Evolutionary conservation across 2,113 vertebrate genomes (phyloP).

Genomic region (Platysternon megacephalum): DNA sequence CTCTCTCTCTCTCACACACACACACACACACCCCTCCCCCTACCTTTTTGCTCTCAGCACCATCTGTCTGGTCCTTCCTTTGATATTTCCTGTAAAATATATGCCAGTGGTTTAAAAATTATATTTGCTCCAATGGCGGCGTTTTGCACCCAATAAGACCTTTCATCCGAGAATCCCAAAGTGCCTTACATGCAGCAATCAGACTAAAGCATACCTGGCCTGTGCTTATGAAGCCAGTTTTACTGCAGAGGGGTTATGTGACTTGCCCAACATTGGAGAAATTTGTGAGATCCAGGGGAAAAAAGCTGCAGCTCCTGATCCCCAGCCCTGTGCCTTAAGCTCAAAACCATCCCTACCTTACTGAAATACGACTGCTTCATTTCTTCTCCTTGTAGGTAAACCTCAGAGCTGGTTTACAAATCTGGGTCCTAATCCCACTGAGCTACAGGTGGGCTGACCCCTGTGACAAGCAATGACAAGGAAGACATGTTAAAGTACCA

Average conservation of each 20-base stretch:
- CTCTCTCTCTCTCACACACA: too few species aligned
- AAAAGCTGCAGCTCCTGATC: background rate
- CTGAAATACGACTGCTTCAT: background rate
- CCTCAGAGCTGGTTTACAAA: background rate
- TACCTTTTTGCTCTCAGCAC: background rate
- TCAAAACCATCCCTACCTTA: background rate
- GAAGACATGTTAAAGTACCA: rapidly evolving
- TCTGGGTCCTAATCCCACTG: background rate
- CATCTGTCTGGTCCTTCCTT: background rate
- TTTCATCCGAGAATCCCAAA: background rate
- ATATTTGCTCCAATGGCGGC: too few species aligned
- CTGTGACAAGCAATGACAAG: background rate
- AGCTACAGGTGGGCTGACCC: background rate
- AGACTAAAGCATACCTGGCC: background rate
- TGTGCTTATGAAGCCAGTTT: background rate
- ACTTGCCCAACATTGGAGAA: background rate
- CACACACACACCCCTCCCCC: background rate
- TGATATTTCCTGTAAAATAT: background rate
- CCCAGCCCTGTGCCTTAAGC: background rate
- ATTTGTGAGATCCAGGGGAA: background rate
- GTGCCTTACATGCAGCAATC: background rate
- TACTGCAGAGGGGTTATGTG: background rate
- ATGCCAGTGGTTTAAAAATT: background rate
- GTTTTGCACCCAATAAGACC: background rate
- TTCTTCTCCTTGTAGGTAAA: background rate